Evolutionary conservation across 2,888 invertebrate species (phyloP), one percentile per base, ranked within the genome.

Genomic region (Subacronicta megacephala): DNA sequence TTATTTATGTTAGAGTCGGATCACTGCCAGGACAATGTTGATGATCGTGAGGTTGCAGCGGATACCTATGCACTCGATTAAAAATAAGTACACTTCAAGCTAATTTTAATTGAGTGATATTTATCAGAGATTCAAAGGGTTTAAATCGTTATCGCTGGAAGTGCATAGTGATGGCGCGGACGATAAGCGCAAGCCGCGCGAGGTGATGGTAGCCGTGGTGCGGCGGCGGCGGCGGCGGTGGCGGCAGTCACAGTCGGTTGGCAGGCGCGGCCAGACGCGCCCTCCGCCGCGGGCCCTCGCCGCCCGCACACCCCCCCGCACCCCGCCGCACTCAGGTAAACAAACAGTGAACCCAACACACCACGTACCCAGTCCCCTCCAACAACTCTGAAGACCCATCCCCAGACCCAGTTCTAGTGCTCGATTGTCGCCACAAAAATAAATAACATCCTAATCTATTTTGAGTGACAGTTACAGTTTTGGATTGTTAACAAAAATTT

Each of bases 261-360:
- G 90, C 90, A 88, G 83, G 87, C 87, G 92, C 88, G 93, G 89
- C 82, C 88, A 90, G 88, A 91, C 93, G 93, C 91, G 92, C 89
- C 81, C 72, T 45, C 73, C 76, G 77, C 68, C 81, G 89, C 89
- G 88, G 88, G 87, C 82, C 81, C 72, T 70, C 77, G 81, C 83
- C 82, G 78, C 81, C 79, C 80, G 82, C 83, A 86, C n/a, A n/a
- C n/a, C 88, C 80, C 88, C 82, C 77, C 82, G 71, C 73, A 72
- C 72, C 79, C 76, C 79, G 74, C 77, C 85, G 66, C 78, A 81
- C 77, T 77, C 92, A 93, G 93, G 93, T 93, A 93, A 92, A 90
- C 88, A 87, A 82, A 75, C 56, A 72, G 53, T 74, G 63, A 64
- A 72, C 72, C 52, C 61, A 52, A 54, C 58, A 57, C 56, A 51